Evolutionary conservation across 2,888 invertebrate species (phyloP).

Genomic region (Agrochola lota): DNA sequence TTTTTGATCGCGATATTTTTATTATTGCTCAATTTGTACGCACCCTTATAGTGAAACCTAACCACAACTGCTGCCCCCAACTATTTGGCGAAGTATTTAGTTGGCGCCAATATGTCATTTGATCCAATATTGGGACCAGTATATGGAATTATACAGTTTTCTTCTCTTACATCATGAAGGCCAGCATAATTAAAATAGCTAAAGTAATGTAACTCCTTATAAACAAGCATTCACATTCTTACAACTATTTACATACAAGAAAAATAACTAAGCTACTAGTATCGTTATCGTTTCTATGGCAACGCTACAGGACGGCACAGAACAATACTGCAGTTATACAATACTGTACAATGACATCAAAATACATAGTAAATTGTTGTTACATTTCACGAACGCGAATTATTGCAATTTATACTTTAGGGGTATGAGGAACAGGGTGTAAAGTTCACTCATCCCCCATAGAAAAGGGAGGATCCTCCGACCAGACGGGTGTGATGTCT

Average conservation of each 20-base stretch:
- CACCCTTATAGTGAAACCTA: neutral
- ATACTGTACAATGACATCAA: slow-evolving; percentile 31
- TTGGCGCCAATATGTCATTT: neutral
- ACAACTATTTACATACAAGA: slow-evolving; percentile 44
- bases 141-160: neutral
- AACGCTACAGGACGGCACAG: slow-evolving; percentile 62
- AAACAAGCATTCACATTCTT: slow-evolving; percentile 40
- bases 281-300: slow-evolving; percentile 64
- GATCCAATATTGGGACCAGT: neutral
- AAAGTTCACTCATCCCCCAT: no score
- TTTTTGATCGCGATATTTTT: neutral
- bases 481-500: no score
- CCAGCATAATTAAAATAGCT: slow-evolving; percentile 5
- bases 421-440: no score
- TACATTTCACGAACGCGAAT: neutral
- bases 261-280: slow-evolving; percentile 43
- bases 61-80: neutral
- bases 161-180: slow-evolving; percentile 1
- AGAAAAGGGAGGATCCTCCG: no score
- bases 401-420: slow-evolving; percentile 24
- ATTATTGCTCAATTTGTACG: neutral
- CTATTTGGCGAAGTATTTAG: neutral
- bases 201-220: neutral
- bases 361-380: slow-evolving; percentile 4
- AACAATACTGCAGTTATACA: slow-evolving; percentile 59